Evolutionary conservation across 2,888 invertebrate species (phyloP), one percentile per base, ranked within the genome.

Genomic region (Luffia ferchaultella): DNA sequence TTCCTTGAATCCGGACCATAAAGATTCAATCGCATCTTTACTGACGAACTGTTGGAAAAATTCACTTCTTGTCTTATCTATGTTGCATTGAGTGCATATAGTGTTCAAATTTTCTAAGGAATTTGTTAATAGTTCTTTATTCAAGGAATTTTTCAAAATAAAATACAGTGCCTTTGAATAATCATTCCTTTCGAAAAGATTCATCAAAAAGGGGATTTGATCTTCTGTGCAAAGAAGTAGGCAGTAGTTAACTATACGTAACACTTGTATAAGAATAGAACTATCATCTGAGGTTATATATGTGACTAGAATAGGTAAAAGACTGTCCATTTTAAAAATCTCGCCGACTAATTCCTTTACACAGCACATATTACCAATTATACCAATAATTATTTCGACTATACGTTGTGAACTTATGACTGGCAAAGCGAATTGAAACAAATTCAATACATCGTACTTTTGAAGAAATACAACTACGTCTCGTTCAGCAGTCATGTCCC

Each of bases 401-500:
- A 93, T 76, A 57, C 94, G 85, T 9, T 86, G 85, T 42, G 89
- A 86, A 47, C 86, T 83, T 1, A 89, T 86, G 15, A 73, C 71
- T 45, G 82, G 77, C 46, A 90, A 63, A 0, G 86, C 85, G 52
- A 86, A 82, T 57, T 86, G 78, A 16, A 90, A 87, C 16, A 93
- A 75, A 50, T 89, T 87, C 2, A 92, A 77, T 52, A 89, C 88
- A 54, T 91, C 86, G 54, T 92, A 87, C 58, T 89, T 82, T 50
- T 90, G 72, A 12, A 95, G 73, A 62, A 90, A 90, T 43, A 86
- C 63, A 9, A 92, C 91, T 0, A 95, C 90, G 62, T 93, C 93
- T 56, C 87, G 85, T 58, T 94, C 92, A 0, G 90, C 85, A 0
- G 93, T 91, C 93, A 93, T 94, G 59, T 95, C 93, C 95, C 95